Evolutionary conservation across 1,140 invertebrate genomes (phyloP).

Genomic region (Papilio dardanus): DNA sequence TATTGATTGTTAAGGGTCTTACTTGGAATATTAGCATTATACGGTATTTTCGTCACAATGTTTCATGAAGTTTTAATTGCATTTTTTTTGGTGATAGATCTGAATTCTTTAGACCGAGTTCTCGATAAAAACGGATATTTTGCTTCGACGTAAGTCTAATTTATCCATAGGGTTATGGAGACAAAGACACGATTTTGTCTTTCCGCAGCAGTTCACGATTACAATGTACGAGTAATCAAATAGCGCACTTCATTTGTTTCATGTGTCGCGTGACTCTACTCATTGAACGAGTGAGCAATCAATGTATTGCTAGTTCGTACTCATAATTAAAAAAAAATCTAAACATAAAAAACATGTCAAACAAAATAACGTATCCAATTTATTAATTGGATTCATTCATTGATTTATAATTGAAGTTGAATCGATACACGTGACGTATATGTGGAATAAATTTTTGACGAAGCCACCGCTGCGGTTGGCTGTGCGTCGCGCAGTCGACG

Average conservation of each 20-base stretch:
- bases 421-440: not conserved
- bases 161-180: no score
- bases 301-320: not conserved
- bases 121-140: no score
- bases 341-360: not conserved
- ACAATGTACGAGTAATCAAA: no score
- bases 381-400: slow-evolving; percentile 1
- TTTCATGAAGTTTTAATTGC: no score
- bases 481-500: not conserved
- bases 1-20: not conserved
- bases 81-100: no score
- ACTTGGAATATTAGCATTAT: not conserved
- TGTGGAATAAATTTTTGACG: slow-evolving; percentile 9
- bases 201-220: no score
- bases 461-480: not conserved
- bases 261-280: not conserved
- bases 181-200: no score
- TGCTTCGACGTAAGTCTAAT: no score
- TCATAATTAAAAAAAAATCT: not conserved
- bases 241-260: no score
- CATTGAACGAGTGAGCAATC: not conserved
- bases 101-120: no score
- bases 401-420: not conserved
- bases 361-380: not conserved
- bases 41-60: no score